phyloP scores from a whole-genome alignment of 2,113 vertebrate genomes.

The Shinisaurus crocodilurus region DNA sequence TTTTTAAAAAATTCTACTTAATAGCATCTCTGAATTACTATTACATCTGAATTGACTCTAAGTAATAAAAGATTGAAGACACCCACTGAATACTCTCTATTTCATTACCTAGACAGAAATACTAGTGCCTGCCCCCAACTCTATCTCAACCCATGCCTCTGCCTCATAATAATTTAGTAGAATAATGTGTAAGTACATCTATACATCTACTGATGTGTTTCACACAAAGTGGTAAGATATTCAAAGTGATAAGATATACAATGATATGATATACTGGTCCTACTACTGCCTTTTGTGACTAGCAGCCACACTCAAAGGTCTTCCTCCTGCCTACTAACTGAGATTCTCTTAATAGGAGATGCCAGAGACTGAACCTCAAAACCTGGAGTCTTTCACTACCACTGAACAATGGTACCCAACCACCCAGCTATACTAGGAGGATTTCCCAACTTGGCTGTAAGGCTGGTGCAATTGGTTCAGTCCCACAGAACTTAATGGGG shows the following conservation, averaged over 20 bases:
- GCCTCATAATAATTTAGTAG: not conserved
- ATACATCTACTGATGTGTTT: not conserved
- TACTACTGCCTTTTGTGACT: not conserved
- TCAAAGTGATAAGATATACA: not conserved
- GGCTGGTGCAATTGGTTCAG: not conserved
- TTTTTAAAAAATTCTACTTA: slow-evolving; percentile 23
- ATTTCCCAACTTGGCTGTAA: not conserved
- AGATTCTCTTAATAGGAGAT: not conserved
- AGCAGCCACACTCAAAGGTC: not conserved
- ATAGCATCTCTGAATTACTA: slow-evolving; percentile 32
- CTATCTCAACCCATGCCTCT: not conserved
- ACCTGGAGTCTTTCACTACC: too few relatives aligned
- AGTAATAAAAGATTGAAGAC: not conserved
- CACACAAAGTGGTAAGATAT: not conserved
- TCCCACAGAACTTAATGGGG: too few relatives aligned
- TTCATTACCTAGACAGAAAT: slow-evolving; percentile 31
- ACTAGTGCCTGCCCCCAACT: too few relatives aligned
- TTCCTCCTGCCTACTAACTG: not conserved
- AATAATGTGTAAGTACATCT: not conserved
- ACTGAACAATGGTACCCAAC: not conserved
- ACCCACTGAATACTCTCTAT: slow-evolving; percentile 3
- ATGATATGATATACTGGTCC: not conserved
- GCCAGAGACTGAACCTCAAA: not conserved
- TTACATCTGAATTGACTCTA: slow-evolving; percentile 29
- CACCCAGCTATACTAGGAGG: not conserved